Evolutionary conservation across 2,797 vertebrate species (phyloP), one percentile per base, ranked within the genome.

Genomic region (Pitangus sulphuratus): DNA sequence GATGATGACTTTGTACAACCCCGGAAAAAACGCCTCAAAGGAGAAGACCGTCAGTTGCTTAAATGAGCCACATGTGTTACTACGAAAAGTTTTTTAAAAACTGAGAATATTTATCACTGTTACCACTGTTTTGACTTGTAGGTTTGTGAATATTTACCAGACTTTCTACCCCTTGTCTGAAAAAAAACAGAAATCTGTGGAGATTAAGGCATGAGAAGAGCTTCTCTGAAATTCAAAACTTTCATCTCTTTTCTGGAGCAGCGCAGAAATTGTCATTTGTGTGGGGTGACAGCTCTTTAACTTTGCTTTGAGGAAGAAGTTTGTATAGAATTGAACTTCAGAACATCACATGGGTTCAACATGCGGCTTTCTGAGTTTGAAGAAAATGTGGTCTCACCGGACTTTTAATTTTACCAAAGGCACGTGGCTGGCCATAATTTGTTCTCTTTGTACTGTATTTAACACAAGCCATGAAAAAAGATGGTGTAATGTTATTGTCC

Each of bases 1-100:
- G 98, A 98, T 22, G 98, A 98, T 71, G 98, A 98, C 28, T 97
- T 98, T 87, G 98, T 98, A 44, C 98, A 98, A 80, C 98, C 98
- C 35, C 97, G 97, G 70, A 98, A 98, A 94, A 98, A 98, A 47
- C 98, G 98, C 30, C 98, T 98, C 93, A 98, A 98, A 95, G 97
- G 92, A 89, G 98, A 98, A 48, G 98, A 98, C 1, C 97, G 98
- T 26, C 98, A 98, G 56, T 47, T 97, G 89, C 96, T 98, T 48
- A 98, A 98, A 96, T 98, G 91, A 51, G 26, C 70, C 51, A 5
- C 69, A 5, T 20, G 60, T 83, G 87, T 84, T 93, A 75, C 68
- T 66, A 48, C 28, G n/a, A 68, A 57, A 85, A 54, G 0, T 77
- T 95, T 94, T 91, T 87, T 57, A 37, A 94, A 92, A 90, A 77